phyloP scores from a whole-genome alignment of 2,113 vertebrate genomes.

The Fulica atra region DNA sequence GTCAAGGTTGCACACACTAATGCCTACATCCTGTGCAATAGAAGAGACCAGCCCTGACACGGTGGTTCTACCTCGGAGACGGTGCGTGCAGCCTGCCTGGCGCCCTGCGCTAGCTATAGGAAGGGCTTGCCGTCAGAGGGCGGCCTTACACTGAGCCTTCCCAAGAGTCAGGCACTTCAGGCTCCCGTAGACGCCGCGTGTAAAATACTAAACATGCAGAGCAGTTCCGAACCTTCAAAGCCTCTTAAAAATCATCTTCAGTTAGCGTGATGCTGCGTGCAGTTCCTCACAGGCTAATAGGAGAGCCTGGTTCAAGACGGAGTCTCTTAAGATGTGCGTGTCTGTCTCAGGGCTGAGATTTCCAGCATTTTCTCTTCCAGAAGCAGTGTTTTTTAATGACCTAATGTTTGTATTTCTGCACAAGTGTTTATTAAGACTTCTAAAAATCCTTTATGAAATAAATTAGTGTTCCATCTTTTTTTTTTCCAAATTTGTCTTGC shows the following conservation, averaged over 20 bases:
- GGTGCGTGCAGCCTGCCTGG: neutral
- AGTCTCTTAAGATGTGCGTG: neutral
- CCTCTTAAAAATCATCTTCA: neutral
- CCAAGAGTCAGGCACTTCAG: accelerated
- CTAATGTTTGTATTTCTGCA: neutral
- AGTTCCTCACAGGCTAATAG: neutral
- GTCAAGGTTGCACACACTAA: neutral
- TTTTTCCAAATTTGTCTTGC: neutral
- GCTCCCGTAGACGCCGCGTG: neutral
- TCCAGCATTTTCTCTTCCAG: neutral
- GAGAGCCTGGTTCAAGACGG: neutral
- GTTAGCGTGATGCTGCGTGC: neutral
- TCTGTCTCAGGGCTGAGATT: neutral
- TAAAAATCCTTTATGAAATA: neutral
- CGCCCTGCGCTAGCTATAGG: neutral
- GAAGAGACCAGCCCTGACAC: neutral
- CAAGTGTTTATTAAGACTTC: neutral
- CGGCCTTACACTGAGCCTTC: slow-evolving; percentile 24
- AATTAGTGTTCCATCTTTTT: neutral
- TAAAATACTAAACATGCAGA: neutral
- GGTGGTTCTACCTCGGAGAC: accelerated
- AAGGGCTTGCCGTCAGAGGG: slow-evolving; percentile 40
- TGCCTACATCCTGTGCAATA: accelerated
- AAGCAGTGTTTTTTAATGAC: neutral
- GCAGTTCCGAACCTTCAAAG: neutral